Evolutionary conservation across 2,888 invertebrate species (phyloP).

Genomic region (Sarcophaga rosellei): DNA sequence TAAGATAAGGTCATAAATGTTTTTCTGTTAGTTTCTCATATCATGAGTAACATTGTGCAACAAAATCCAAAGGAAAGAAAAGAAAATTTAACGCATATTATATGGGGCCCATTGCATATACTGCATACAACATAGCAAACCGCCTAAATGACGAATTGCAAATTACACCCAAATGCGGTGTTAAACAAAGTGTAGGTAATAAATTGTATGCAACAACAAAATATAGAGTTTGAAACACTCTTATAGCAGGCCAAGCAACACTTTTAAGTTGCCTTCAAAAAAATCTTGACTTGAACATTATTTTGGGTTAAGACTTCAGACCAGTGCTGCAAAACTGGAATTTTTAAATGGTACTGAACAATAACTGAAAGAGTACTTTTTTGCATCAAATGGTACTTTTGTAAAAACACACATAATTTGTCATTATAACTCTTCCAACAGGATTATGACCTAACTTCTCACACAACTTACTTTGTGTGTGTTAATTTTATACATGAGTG

Average conservation of each 20-base stretch:
- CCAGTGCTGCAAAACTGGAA: too few relatives aligned
- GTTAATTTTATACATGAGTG: too few relatives aligned
- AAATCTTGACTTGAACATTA: constrained; percentile 39
- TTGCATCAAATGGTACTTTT: too few relatives aligned
- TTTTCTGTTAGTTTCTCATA: constrained; percentile 42
- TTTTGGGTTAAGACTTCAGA: not conserved
- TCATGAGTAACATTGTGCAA: constrained; percentile 18
- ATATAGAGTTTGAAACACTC: constrained; percentile 21
- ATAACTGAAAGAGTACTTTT: too few relatives aligned
- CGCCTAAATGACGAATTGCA: constrained; percentile 69
- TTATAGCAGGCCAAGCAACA: not conserved
- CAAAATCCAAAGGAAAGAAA: not conserved
- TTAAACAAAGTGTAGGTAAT: constrained; percentile 65
- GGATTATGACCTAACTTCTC: too few relatives aligned
- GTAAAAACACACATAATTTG: too few relatives aligned
- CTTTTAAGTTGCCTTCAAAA: constrained; percentile 11
- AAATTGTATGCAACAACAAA: constrained; percentile 49
- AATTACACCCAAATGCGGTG: constrained; percentile 68
- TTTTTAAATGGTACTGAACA: too few relatives aligned
- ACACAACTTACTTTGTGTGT: too few relatives aligned
- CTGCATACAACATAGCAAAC: constrained; percentile 47
- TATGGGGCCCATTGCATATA: not conserved
- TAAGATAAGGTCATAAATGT: constrained; percentile 57
- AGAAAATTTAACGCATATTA: constrained; percentile 57
- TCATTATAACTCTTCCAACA: too few relatives aligned